Conservation (phyloP, 2,888 invertebrate species). For the Bombylius major region DNA sequence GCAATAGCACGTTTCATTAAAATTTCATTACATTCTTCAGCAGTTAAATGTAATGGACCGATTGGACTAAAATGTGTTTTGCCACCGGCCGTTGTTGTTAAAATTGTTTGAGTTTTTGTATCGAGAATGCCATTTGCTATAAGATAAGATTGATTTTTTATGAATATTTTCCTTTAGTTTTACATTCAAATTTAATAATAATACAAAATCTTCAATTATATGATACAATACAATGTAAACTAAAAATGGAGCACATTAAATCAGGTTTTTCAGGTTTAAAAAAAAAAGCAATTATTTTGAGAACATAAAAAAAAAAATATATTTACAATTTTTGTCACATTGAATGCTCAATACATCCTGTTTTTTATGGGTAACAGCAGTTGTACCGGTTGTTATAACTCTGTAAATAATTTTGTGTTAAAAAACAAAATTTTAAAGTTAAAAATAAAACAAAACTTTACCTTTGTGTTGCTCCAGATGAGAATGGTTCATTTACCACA, state of each 20-base stretch:
- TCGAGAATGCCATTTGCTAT: conserved; percentile 36
- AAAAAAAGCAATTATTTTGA: too few relatives aligned
- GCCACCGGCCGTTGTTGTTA: conserved; percentile 29
- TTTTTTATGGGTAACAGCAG: conserved; percentile 35
- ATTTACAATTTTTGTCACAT: conserved; percentile 39
- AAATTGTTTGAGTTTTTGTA: conserved; percentile 36
- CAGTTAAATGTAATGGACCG: conserved; percentile 59
- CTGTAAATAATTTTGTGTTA: conserved; percentile 20
- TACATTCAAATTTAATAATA: too few relatives aligned
- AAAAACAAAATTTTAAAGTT: background rate
- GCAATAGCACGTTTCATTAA: conserved; percentile 62
- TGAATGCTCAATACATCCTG: conserved; percentile 37
- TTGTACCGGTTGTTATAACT: conserved; percentile 33
- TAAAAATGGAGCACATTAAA: too few relatives aligned
- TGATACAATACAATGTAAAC: too few relatives aligned
- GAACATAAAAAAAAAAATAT: background rate
- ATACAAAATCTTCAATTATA: too few relatives aligned
- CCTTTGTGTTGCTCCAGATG: conserved; percentile 32
- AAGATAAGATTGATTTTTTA: conserved; percentile 25
- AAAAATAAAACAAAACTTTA: conserved; percentile 14
- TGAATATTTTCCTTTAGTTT: background rate
- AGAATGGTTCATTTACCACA: conserved; percentile 36
- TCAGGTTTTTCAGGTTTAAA: too few relatives aligned
- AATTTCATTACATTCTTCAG: conserved; percentile 67
- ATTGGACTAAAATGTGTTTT: conserved; percentile 53